phyloP scores from a whole-genome alignment of 2,797 vertebrate genomes.

The Sebastes trivittatus region DNA sequence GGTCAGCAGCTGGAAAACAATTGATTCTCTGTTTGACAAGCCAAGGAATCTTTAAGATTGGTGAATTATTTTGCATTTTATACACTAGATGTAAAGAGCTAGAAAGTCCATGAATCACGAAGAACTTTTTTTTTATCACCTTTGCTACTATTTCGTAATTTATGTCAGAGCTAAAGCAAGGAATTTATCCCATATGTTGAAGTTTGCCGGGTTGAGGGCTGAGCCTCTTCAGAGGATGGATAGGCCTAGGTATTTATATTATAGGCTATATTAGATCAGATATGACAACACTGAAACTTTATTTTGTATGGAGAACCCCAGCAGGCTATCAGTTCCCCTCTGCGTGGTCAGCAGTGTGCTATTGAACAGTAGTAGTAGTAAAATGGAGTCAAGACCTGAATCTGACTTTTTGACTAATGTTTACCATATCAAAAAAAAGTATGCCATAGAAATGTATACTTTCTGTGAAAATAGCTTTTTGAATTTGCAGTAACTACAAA shows the following conservation, averaged over 20 bases:
- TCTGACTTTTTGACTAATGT: not conserved
- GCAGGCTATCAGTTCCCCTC: not conserved
- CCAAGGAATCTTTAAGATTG: not conserved
- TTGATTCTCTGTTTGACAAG: not conserved
- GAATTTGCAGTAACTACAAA: not conserved
- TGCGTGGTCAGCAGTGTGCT: not conserved
- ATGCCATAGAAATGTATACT: not conserved
- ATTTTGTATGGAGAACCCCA: not conserved
- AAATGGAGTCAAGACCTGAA: not conserved
- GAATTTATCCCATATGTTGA: slow-evolving; percentile 10
- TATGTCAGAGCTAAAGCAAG: not conserved
- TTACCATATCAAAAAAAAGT: not conserved
- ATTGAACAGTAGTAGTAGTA: not conserved
- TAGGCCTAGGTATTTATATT: not conserved
- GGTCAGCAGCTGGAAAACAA: slow-evolving; percentile 35
- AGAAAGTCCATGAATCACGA: not conserved
- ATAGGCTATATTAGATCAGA: not conserved
- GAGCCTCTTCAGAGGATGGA: not conserved
- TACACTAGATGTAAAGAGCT: not conserved
- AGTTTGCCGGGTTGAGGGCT: not conserved
- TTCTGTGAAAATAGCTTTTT: not conserved
- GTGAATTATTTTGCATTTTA: not conserved
- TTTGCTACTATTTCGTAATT: not conserved
- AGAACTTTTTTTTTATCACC: not conserved
- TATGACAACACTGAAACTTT: not conserved